These are phyloP conservation scores for Eulemur rubriventer DNA, from an alignment of 2,797 vertebrate species.

Conservation along the genomic window DNA sequence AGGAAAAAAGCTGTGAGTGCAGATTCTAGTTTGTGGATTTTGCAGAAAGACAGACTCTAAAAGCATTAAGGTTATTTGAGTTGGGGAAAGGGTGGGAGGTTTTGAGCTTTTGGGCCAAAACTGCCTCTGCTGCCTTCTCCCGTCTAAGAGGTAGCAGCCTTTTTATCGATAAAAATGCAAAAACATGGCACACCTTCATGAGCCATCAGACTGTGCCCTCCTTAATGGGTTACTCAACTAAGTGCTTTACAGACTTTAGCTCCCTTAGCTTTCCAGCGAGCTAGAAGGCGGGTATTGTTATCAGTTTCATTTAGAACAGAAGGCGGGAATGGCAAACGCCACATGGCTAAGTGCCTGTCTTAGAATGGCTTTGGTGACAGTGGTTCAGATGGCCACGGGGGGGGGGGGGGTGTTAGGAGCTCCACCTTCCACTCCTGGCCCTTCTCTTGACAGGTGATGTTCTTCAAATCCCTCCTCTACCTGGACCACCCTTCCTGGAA, in stretches of 20 bases:
- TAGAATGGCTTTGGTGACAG: background rate
- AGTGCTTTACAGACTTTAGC: background rate
- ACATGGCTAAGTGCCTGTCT: background rate
- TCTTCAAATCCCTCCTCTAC: background rate
- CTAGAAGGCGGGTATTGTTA: background rate
- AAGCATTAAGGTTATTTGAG: rapidly evolving
- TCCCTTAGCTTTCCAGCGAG: background rate
- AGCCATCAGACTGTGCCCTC: rapidly evolving
- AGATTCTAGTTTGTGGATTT: background rate
- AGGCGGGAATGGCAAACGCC: rapidly evolving
- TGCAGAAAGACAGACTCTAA: background rate
- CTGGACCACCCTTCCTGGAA: background rate
- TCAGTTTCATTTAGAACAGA: background rate
- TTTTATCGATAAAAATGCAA: background rate
- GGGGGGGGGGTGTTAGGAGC: background rate
- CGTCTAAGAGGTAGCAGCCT: background rate
- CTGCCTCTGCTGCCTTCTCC: background rate
- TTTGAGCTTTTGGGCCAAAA: background rate
- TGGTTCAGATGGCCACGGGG: background rate
- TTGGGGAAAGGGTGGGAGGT: rapidly evolving
- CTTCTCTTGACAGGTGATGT: background rate
- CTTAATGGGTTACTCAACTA: background rate
- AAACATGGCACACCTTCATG: rapidly evolving
- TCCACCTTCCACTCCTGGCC: background rate
- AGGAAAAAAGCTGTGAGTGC: background rate